phyloP scores from a whole-genome alignment of 2,113 vertebrate species.

The Tragelaphus scriptus region DNA sequence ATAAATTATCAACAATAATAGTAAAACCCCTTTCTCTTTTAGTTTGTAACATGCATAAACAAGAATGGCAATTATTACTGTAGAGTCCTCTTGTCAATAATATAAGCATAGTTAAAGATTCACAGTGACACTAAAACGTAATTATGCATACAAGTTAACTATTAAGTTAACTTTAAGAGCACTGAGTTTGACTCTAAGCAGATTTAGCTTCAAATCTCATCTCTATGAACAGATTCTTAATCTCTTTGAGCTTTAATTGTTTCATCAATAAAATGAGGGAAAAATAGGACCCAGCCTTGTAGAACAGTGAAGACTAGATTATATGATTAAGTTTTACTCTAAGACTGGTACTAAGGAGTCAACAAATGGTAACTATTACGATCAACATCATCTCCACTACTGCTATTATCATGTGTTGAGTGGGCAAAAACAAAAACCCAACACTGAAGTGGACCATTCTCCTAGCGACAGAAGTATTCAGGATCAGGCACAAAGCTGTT shows the following conservation, averaged over 20 bases:
- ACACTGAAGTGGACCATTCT: background rate
- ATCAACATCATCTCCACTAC: background rate
- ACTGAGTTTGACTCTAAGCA: background rate
- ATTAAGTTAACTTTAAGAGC: background rate
- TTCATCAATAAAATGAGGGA: background rate
- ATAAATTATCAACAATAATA: slow-evolving; percentile 13
- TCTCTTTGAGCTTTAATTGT: background rate
- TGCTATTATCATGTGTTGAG: background rate
- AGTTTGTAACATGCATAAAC: background rate
- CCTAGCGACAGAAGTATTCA: background rate
- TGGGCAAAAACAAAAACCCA: background rate
- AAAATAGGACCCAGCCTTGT: background rate
- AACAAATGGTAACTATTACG: background rate
- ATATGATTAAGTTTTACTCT: background rate
- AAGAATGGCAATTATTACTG: background rate
- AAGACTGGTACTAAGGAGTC: background rate
- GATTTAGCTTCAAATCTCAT: background rate
- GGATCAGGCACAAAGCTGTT: background rate
- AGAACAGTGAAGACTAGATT: background rate
- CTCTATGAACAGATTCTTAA: background rate
- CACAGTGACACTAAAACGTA: background rate
- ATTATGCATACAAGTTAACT: background rate
- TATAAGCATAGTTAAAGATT: background rate
- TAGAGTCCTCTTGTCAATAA: background rate
- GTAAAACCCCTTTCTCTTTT: background rate